Conservation (phyloP, 2,888 invertebrate genomes). For the Dolichomitus sp. region DNA sequence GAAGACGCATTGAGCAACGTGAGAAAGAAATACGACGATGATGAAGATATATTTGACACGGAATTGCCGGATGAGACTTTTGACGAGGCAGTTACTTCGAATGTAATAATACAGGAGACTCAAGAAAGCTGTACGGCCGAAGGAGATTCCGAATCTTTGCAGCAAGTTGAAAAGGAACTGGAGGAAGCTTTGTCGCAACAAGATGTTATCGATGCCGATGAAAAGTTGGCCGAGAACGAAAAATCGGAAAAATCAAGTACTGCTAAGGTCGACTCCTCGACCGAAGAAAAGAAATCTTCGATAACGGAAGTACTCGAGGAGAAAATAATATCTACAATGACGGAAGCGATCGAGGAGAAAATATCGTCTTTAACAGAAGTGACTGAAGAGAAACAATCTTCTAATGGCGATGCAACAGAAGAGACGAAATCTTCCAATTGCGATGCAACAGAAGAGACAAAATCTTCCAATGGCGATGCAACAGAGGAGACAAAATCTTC, state of each 20-base stretch:
- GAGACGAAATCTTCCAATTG: not conserved
- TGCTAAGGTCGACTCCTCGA: not conserved
- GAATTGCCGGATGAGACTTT: not conserved
- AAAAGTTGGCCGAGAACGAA: not conserved
- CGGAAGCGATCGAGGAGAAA: not conserved
- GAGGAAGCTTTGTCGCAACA: slow-evolving; percentile 54
- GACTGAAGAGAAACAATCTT: slow-evolving; percentile 10
- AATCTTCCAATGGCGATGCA: not conserved
- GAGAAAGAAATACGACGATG: slow-evolving; percentile 43
- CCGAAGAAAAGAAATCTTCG: not conserved
- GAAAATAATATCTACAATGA: not conserved
- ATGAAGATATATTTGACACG: not conserved
- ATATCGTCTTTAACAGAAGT: slow-evolving; percentile 22
- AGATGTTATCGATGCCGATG: slow-evolving; percentile 12
- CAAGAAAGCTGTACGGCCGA: slow-evolving; percentile 26
- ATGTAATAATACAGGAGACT: slow-evolving; percentile 53
- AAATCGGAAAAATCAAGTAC: slow-evolving; percentile 1
- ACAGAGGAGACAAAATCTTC: slow-evolving; percentile 15
- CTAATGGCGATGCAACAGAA: not conserved
- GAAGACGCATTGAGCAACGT: slow-evolving; percentile 52
- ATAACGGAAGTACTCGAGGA: not conserved
- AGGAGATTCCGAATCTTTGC: slow-evolving; percentile 28
- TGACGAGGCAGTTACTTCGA: slow-evolving; percentile 14
- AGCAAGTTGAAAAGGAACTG: slow-evolving; percentile 56
- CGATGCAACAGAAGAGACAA: not conserved